Percentiles rank a stretch among this genome's conserved stretches.
Conservation (phyloP, 2,113 vertebrate genomes). For the Centrocercus urophasianus region DNA sequence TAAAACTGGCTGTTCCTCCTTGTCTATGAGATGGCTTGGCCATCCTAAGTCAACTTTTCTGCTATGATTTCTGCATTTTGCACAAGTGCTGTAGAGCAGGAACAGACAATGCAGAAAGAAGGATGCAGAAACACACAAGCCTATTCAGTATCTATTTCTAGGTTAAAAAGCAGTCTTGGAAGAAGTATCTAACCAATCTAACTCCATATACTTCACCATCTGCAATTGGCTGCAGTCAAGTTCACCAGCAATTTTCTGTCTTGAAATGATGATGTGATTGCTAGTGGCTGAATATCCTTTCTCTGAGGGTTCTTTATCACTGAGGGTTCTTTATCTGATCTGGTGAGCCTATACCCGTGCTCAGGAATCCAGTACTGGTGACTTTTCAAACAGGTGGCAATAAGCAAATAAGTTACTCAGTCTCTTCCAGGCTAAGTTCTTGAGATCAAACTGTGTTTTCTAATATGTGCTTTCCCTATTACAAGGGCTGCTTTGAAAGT, state of each 20-base stretch:
- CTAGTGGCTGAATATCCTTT: background rate
- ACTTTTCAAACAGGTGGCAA: background rate
- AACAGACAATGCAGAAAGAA: background rate
- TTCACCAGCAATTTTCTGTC: background rate
- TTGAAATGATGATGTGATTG: background rate
- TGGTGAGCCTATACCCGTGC: background rate
- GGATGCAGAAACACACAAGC: background rate
- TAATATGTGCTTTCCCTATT: background rate
- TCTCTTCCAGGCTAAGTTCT: background rate
- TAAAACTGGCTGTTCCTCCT: background rate
- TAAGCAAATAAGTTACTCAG: background rate
- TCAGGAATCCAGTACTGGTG: background rate
- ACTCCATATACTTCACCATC: background rate
- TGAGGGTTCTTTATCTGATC: background rate
- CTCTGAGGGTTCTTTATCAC: background rate
- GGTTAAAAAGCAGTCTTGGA: background rate
- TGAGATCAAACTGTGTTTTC: background rate
- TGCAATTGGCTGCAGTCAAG: background rate
- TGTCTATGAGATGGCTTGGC: background rate
- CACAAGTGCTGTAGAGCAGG: background rate
- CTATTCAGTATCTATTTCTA: background rate
- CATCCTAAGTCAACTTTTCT: background rate
- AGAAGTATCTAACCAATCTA: background rate
- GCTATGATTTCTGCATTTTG: background rate
- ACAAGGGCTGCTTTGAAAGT: background rate